Evolutionary conservation across 2,113 vertebrate genomes (phyloP).

Genomic region (Brienomyrus brachyistius): DNA sequence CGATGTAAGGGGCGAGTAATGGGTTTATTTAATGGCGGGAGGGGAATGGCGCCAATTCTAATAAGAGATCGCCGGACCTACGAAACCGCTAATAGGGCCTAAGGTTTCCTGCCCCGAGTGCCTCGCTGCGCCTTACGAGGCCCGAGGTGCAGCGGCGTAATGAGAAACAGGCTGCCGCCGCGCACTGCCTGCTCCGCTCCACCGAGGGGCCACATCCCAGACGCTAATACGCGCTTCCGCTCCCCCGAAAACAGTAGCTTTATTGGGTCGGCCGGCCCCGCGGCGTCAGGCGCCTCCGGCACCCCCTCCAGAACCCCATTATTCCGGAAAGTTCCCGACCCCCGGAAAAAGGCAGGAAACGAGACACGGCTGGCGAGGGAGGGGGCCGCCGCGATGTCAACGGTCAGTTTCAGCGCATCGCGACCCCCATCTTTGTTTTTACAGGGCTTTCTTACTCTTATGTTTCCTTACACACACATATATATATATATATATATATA

Average conservation of each 20-base stretch:
- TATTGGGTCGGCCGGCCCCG: slow-evolving; percentile 26
- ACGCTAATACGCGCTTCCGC: slow-evolving; percentile 36
- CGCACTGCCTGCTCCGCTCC: background rate
- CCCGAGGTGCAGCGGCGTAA: slow-evolving; percentile 23
- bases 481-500: too few relatives aligned
- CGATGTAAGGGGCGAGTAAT: background rate
- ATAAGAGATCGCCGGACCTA: slow-evolving; percentile 39
- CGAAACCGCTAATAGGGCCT: slow-evolving; percentile 48
- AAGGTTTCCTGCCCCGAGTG: slow-evolving; percentile 45
- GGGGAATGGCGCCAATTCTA: slow-evolving; percentile 46
- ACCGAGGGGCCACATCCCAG: slow-evolving; percentile 10
- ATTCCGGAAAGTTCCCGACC: background rate
- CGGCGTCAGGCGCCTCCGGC: slow-evolving; percentile 23
- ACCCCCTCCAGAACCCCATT: slow-evolving; percentile 9
- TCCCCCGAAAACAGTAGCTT: slow-evolving; percentile 33
- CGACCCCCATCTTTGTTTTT: background rate
- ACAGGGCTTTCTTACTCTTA: background rate
- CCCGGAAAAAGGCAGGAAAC: background rate
- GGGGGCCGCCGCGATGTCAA: background rate
- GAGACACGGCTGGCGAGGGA: background rate
- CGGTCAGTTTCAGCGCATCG: background rate
- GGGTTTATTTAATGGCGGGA: background rate
- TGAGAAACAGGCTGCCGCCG: slow-evolving; percentile 33
- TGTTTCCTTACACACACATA: background rate
- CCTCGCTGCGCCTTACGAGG: slow-evolving; percentile 26